Percentiles rank a stretch among this genome's conserved stretches.
These are phyloP conservation scores for Coreoperca whiteheadi DNA, from an alignment of 2,113 vertebrate genomes.

Conservation along the genomic window DNA sequence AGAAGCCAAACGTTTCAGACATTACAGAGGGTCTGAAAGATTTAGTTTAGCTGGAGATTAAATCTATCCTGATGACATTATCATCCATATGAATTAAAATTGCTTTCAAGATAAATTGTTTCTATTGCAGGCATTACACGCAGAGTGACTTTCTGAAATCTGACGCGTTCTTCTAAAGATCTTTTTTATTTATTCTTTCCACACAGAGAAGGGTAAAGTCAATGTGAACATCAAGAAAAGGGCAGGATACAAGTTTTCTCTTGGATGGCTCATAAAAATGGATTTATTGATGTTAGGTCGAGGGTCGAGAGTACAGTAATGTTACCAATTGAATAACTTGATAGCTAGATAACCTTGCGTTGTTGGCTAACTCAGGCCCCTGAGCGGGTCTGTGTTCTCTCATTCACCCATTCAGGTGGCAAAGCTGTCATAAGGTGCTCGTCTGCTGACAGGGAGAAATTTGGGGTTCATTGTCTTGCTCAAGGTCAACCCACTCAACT, in stretches of 20 bases:
- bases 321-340: too few relatives aligned
- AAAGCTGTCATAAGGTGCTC: neutral
- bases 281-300: neutral
- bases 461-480: neutral
- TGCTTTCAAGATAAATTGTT: neutral
- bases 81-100: slow-evolving; percentile 22
- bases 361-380: too few relatives aligned
- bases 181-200: neutral
- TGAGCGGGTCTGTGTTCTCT: too few relatives aligned
- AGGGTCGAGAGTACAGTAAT: too few relatives aligned
- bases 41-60: slow-evolving; percentile 33
- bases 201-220: neutral
- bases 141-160: neutral
- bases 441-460: neutral
- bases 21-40: slow-evolving; percentile 33
- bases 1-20: slow-evolving; percentile 22
- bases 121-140: neutral
- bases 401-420: neutral
- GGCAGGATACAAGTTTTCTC: neutral
- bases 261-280: neutral
- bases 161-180: neutral
- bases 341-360: too few relatives aligned
- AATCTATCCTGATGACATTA: slow-evolving; percentile 32
- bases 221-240: neutral
- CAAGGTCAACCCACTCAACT: neutral